Conservation (phyloP, 2,888 invertebrate genomes). For the Xanthia icteritia region DNA sequence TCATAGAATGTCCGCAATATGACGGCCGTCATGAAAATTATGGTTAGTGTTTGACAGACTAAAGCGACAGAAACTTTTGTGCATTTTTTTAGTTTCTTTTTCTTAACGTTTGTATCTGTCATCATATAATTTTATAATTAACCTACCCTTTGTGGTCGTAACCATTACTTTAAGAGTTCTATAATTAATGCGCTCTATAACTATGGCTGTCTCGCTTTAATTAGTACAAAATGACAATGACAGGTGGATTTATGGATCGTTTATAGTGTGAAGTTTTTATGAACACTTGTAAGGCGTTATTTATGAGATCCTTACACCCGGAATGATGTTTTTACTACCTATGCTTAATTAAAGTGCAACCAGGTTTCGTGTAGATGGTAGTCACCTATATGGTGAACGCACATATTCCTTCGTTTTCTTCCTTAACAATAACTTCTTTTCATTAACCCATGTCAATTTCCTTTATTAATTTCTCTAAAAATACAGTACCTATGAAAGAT, state of each 20-base stretch:
- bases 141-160: slow-evolving; percentile 30
- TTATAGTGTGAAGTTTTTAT: slow-evolving; percentile 64
- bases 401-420: background rate
- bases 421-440: background rate
- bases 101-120: background rate
- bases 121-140: slow-evolving; percentile 44
- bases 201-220: slow-evolving; percentile 53
- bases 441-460: background rate
- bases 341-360: slow-evolving; percentile 46
- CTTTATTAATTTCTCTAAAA: background rate
- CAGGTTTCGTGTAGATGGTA: slow-evolving; percentile 29
- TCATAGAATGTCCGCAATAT: background rate
- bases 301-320: slow-evolving; percentile 49
- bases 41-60: background rate
- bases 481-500: background rate
- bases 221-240: slow-evolving; percentile 62
- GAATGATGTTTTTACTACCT: slow-evolving; percentile 41
- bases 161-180: slow-evolving; percentile 55
- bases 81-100: background rate
- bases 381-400: background rate
- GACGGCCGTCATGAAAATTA: background rate
- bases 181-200: slow-evolving; percentile 53
- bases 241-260: slow-evolving; percentile 54
- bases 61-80: background rate
- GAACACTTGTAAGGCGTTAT: slow-evolving; percentile 48